Conservation (phyloP, 2,888 invertebrate genomes). For the Cephalotes varians region DNA sequence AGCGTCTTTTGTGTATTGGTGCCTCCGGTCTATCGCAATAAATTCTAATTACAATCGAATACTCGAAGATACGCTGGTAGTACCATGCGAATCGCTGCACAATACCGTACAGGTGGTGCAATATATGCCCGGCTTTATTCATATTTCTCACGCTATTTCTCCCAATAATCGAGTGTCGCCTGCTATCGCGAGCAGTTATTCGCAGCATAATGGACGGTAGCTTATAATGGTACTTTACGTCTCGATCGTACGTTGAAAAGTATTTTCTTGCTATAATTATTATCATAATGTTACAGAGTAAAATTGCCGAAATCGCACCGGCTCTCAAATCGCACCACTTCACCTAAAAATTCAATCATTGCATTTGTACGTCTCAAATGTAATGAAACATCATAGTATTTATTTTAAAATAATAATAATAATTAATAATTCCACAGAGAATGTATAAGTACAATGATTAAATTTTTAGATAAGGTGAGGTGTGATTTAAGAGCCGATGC, state of each 20-base stretch:
- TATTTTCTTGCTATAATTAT: constrained; percentile 25
- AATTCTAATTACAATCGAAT: constrained; percentile 67
- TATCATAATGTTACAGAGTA: too few species aligned
- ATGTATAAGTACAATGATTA: too few species aligned
- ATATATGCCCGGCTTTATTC: constrained; percentile 68
- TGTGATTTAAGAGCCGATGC: too few species aligned
- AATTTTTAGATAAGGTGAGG: too few species aligned
- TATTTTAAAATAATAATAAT: too few species aligned
- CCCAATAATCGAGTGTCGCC: constrained; percentile 75
- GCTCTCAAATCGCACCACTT: too few species aligned
- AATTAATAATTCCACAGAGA: too few species aligned
- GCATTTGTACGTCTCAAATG: too few species aligned
- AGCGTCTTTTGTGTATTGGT: constrained; percentile 14
- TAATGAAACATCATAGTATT: too few species aligned
- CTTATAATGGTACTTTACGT: constrained; percentile 36
- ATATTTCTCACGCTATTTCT: constrained; percentile 75
- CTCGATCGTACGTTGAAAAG: constrained; percentile 55
- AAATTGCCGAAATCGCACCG: too few species aligned
- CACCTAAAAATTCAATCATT: too few species aligned
- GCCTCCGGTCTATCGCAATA: constrained; percentile 27
- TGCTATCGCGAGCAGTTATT: constrained; percentile 71
- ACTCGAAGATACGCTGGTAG: constrained; percentile 17
- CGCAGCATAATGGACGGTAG: constrained; percentile 59
- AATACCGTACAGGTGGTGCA: constrained; percentile 27
- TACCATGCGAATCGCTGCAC: constrained; percentile 51